A percentile compares a stretch with the other conserved stretches of the same genome.
Evolutionary conservation across 2,113 vertebrate genomes (phyloP).

Genomic region (Gila orcuttii): DNA sequence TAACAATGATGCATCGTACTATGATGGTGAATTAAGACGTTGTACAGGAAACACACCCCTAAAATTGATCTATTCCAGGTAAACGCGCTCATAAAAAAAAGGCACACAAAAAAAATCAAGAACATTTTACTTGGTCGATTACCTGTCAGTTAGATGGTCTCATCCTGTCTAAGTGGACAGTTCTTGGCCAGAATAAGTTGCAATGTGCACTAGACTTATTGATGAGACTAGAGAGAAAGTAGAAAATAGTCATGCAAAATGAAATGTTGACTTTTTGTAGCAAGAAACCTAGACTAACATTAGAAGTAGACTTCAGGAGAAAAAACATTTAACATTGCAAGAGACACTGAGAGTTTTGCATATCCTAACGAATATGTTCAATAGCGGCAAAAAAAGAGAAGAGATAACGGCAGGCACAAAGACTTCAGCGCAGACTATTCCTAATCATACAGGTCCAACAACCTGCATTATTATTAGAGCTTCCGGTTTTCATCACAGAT

Average conservation of each 20-base stretch:
- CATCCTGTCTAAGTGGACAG: background rate
- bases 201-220: background rate
- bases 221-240: background rate
- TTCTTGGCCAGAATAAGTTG: background rate
- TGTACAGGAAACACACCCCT: too few species aligned
- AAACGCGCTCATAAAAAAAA: background rate
- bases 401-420: background rate
- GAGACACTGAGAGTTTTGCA: background rate
- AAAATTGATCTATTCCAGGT: background rate
- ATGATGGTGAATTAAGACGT: too few species aligned
- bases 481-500: slow-evolving; percentile 42
- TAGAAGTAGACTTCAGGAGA: background rate
- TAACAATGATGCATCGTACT: too few species aligned
- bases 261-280: background rate
- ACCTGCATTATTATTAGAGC: slow-evolving; percentile 24
- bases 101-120: background rate
- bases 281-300: background rate
- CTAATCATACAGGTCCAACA: slow-evolving; percentile 31
- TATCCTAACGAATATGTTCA: background rate
- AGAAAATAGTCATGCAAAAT: background rate
- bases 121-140: background rate
- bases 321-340: background rate
- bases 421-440: background rate
- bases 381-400: background rate
- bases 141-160: background rate